Evolutionary conservation across 2,797 vertebrate species (phyloP).

Genomic region (Taenioides sp.): DNA sequence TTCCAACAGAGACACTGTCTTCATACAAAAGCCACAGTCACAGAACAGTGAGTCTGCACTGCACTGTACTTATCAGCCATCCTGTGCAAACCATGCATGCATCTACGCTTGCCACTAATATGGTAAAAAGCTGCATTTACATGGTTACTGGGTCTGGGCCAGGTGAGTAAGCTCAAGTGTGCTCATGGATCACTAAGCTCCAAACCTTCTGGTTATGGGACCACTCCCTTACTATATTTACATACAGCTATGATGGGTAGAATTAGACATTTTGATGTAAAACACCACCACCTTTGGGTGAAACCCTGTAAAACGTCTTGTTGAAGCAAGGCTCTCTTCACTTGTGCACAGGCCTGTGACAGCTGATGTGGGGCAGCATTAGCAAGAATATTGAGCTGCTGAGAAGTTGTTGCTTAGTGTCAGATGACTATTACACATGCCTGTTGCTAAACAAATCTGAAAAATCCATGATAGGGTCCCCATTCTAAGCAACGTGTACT

Average conservation of each 20-base stretch:
- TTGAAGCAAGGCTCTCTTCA: no score
- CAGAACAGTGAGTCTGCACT: constrained; percentile 7
- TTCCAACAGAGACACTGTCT: constrained; percentile 53
- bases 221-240: no score
- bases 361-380: constrained; percentile 53
- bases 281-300: background rate
- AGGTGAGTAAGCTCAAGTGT: background rate
- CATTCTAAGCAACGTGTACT: constrained; percentile 70
- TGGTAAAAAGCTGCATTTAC: background rate
- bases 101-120: background rate
- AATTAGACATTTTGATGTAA: background rate
- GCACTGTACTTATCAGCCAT: background rate
- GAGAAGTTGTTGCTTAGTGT: constrained; percentile 60
- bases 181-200: background rate
- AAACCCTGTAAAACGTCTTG: background rate
- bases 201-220: background rate
- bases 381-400: constrained; percentile 49
- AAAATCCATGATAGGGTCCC: constrained; percentile 58
- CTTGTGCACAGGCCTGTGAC: background rate
- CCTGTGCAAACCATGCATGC: background rate
- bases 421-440: constrained; percentile 67
- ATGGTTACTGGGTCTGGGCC: background rate
- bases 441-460: constrained; percentile 51
- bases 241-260: background rate
- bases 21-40: constrained; percentile 41